A percentile compares a stretch with the other conserved stretches of the same genome.
Conservation (phyloP, 2,888 invertebrate species). For the Callyntrura sp. region DNA sequence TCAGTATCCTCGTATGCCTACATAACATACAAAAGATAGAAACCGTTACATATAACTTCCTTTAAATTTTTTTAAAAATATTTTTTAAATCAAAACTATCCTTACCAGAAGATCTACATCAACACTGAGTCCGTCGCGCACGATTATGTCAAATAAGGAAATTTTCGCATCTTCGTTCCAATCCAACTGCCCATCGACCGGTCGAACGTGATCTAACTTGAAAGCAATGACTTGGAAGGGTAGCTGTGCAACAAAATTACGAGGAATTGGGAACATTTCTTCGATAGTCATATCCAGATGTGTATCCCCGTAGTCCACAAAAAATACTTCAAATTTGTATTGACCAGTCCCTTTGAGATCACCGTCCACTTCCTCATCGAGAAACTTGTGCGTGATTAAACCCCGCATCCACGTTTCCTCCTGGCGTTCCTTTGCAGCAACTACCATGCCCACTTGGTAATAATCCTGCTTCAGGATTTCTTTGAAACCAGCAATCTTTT, state of each 20-base stretch:
- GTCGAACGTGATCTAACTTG: slow-evolving; percentile 67
- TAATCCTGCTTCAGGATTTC: slow-evolving; percentile 33
- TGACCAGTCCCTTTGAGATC: too few species aligned
- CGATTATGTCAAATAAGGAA: slow-evolving; percentile 47
- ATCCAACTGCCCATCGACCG: not conserved
- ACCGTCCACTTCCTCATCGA: slow-evolving; percentile 1
- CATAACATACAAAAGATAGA: not conserved
- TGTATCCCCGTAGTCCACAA: slow-evolving; percentile 75
- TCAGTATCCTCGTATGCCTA: slow-evolving; percentile 51
- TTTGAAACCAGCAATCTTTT: slow-evolving; percentile 21
- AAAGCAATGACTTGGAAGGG: slow-evolving; percentile 80
- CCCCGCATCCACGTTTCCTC: slow-evolving; percentile 67
- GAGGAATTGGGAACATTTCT: slow-evolving; percentile 74
- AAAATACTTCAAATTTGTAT: slow-evolving; percentile 63
- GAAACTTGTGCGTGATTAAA: slow-evolving; percentile 33
- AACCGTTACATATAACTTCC: not conserved
- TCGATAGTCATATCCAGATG: not conserved
- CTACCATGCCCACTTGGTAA: slow-evolving; percentile 68
- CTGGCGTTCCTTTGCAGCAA: slow-evolving; percentile 68
- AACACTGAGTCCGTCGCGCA: slow-evolving; percentile 31
- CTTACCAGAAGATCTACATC: slow-evolving; percentile 72
- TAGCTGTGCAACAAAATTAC: slow-evolving; percentile 55
- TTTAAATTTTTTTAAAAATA: too few species aligned
- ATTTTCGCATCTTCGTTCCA: slow-evolving; percentile 65
- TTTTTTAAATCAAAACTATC: too few species aligned